These are phyloP conservation scores for Busseola fusca DNA, from an alignment of 2,888 invertebrate species.

Conservation along the genomic window DNA sequence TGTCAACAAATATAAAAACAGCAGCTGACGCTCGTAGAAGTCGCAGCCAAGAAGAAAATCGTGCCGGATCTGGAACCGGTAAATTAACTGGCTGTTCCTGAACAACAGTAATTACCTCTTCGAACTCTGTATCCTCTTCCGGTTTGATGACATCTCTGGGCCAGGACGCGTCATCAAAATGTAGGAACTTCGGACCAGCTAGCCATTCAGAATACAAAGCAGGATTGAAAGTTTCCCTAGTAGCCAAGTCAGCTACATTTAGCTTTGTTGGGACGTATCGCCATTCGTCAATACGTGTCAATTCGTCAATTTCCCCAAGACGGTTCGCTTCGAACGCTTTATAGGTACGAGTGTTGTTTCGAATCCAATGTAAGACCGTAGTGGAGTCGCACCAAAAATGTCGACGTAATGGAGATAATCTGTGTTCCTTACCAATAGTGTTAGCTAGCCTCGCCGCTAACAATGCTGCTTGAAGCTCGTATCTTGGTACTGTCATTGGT, in stretches of 20 bases:
- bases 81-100: neutral
- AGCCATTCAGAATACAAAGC: neutral
- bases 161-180: neutral
- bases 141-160: neutral
- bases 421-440: slow-evolving; percentile 16
- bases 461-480: slow-evolving; percentile 16
- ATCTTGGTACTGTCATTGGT: slow-evolving; percentile 2
- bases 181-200: neutral
- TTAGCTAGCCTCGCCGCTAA: slow-evolving; percentile 7
- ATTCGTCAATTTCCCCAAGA: slow-evolving; percentile 14
- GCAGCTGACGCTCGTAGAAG: too few relatives aligned
- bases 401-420: neutral
- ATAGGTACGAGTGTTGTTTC: neutral
- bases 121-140: neutral
- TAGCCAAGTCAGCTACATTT: slow-evolving; percentile 9
- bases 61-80: slow-evolving; percentile 3
- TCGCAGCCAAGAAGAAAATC: slow-evolving; percentile 15
- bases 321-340: slow-evolving; percentile 13
- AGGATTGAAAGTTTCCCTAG: neutral
- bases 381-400: too few relatives aligned
- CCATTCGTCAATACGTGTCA: slow-evolving; percentile 13
- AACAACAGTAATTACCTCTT: neutral
- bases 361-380: too few relatives aligned
- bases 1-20: neutral
- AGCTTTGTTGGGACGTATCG: slow-evolving; percentile 10